Conservation (phyloP, 2,888 invertebrate species). For the Glyphotaelius pellucidus region DNA sequence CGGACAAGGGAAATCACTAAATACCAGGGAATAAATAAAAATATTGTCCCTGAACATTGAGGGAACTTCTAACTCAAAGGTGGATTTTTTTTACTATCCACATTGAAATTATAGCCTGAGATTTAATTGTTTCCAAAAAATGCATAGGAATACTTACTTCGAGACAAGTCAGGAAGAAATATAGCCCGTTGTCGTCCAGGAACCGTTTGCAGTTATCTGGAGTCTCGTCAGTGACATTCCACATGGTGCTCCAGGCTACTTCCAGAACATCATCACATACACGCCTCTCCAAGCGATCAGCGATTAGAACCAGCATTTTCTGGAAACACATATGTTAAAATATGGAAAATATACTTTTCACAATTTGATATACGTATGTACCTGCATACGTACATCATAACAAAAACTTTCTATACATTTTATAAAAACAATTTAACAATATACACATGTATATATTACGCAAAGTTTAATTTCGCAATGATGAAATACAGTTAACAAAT, state of each 20-base stretch:
- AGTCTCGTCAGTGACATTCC: slow-evolving; percentile 98
- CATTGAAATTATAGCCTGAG: too few relatives aligned
- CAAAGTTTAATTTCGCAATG: background rate
- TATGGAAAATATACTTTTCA: background rate
- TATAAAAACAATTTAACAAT: background rate
- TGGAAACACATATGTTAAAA: slow-evolving; percentile 70
- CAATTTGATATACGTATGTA: background rate
- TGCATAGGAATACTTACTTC: slow-evolving; percentile 75
- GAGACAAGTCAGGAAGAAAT: slow-evolving; percentile 91
- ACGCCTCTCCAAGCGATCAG: slow-evolving; percentile 85
- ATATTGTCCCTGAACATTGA: too few relatives aligned
- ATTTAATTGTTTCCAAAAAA: background rate
- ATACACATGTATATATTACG: background rate
- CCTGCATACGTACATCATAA: background rate
- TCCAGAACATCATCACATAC: slow-evolving; percentile 97
- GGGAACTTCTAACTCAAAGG: too few relatives aligned
- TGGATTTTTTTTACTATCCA: too few relatives aligned
- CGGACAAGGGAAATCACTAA: too few relatives aligned
- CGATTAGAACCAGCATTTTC: slow-evolving; percentile 93
- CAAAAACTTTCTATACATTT: background rate
- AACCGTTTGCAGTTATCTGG: slow-evolving; percentile 95
- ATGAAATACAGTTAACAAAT: background rate
- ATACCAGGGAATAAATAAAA: too few relatives aligned
- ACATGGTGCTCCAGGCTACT: slow-evolving; percentile 99
- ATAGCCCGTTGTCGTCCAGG: slow-evolving; percentile 92